Base-by-base conservation (phyloP, 1,140 invertebrate species). In the Ptiloglossa arizonensis region DNA sequence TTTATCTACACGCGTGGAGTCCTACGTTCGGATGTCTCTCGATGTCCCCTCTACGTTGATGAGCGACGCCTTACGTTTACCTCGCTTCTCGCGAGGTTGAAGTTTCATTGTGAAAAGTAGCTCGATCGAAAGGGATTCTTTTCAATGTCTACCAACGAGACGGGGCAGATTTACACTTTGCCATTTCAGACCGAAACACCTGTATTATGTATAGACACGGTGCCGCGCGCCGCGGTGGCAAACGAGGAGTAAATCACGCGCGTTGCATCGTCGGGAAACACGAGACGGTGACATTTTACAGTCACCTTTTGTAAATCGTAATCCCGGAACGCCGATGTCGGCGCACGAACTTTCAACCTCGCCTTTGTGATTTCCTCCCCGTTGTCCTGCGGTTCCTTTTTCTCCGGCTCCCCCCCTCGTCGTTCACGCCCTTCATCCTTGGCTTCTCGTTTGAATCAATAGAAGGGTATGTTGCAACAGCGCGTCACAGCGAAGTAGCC, bases 251-350 rank as follows among this genome's bases (percentile, higher is more conserved):
- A 72, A 78, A 64, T 78, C 75, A 72, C 56, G 56, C 62, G 60
- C 35, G 44, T 69, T 80, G 66, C 24, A 75, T 59, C 41, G 50
- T 15, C 63, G 32, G 50, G 76, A 75, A 80, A 85, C 70, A 41
- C 63, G 79, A 85, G 79, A 71, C 69, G 62, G 69, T 82, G 82
- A 85, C 80, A 82, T 86, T 86, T 85, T 63, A 67, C 64, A 73
- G 60, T 70, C 63, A 80, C 78, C 83, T 89, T 88, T 89, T 69
- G 80, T 86, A 74, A 82, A 81, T 67, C 63, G 69, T 83, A 87
- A 89, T 89, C 81, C 84, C 68, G 74, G 81, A 86, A 80, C 82
- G 66, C 46, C 75, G 80, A 66, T 76, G 78, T 76, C 69, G 83
- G 38, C 48, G 57, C 63, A 81, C 71, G 81, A 80, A 80, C 82